Evolutionary conservation across 2,888 invertebrate species (phyloP).

Genomic region (Endotricha flammealis): DNA sequence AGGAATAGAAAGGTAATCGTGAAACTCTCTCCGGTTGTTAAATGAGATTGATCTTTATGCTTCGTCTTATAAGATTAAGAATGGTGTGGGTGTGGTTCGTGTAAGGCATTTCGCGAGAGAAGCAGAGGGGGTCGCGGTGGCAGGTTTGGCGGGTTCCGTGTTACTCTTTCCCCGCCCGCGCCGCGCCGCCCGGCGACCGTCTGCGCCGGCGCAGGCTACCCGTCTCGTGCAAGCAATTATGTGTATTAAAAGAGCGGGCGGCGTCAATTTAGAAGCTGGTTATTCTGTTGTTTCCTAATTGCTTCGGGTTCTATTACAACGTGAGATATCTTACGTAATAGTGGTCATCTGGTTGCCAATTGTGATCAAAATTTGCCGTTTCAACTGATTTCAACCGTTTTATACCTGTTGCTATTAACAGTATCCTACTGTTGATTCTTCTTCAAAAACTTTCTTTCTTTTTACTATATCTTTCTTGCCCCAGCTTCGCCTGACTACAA

Average conservation of each 20-base stretch:
- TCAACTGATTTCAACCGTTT: too few species aligned
- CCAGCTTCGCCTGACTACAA: too few species aligned
- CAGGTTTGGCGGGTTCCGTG: slow-evolving; percentile 75
- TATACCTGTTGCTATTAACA: too few species aligned
- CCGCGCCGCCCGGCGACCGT: slow-evolving; percentile 31
- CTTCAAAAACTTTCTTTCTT: too few species aligned
- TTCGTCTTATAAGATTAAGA: slow-evolving; percentile 21
- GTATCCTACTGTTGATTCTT: too few species aligned
- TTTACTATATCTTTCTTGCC: too few species aligned
- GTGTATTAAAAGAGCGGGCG: slow-evolving; percentile 34
- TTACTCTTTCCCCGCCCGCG: slow-evolving; percentile 49
- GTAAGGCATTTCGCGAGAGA: slow-evolving; percentile 62
- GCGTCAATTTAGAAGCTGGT: slow-evolving; percentile 22
- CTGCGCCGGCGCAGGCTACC: slow-evolving; percentile 45
- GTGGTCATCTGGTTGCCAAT: not conserved
- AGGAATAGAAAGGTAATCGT: slow-evolving; percentile 50
- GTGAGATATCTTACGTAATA: not conserved
- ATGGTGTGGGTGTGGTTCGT: slow-evolving; percentile 19
- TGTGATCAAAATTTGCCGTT: too few species aligned
- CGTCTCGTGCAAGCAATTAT: slow-evolving; percentile 37
- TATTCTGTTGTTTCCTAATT: slow-evolving; percentile 13
- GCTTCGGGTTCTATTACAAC: slow-evolving; percentile 1
- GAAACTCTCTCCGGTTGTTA: slow-evolving; percentile 16
- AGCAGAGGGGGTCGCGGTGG: slow-evolving; percentile 46
- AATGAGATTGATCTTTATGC: slow-evolving; percentile 19